A percentile compares a stretch with the other conserved stretches of the same genome.
Evolutionary conservation across 2,113 vertebrate species (phyloP).

Genomic region (Etheostoma spectabile): DNA sequence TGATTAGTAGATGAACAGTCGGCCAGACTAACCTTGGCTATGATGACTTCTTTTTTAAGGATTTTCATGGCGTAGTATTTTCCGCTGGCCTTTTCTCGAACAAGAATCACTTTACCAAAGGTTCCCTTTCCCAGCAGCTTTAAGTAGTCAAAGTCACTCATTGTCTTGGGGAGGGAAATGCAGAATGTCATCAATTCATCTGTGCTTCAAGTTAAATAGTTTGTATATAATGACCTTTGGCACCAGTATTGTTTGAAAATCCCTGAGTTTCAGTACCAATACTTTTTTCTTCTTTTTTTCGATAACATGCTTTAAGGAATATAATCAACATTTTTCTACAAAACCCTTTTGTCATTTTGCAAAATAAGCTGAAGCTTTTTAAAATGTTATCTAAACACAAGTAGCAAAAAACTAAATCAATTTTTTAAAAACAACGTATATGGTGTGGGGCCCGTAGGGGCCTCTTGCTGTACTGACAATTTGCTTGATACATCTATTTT

Average conservation of each 20-base stretch:
- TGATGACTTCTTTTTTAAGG: constrained; percentile 98
- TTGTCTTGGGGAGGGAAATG: constrained; percentile 85
- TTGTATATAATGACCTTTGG: neutral
- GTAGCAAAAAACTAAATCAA: neutral
- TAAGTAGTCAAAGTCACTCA: constrained; percentile 99
- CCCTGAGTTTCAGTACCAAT: neutral
- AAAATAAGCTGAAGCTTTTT: neutral
- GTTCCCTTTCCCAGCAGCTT: constrained; percentile 98
- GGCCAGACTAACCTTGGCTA: constrained; percentile 90
- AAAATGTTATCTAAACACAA: neutral
- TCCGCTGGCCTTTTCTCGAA: constrained; percentile 97
- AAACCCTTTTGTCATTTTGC: neutral
- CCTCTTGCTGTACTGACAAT: neutral
- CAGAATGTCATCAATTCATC: neutral
- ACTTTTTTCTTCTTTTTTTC: neutral
- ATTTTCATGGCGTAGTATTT: constrained; percentile 99
- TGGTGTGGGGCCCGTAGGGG: neutral
- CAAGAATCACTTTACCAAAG: constrained; percentile 98
- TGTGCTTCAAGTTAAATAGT: neutral
- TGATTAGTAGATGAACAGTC: neutral
- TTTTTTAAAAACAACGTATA: neutral
- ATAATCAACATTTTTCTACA: neutral
- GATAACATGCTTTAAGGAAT: neutral
- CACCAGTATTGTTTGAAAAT: neutral
- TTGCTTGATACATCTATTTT: neutral